Evolutionary conservation across 2,113 vertebrate species (phyloP).

Genomic region (Strix aluco): DNA sequence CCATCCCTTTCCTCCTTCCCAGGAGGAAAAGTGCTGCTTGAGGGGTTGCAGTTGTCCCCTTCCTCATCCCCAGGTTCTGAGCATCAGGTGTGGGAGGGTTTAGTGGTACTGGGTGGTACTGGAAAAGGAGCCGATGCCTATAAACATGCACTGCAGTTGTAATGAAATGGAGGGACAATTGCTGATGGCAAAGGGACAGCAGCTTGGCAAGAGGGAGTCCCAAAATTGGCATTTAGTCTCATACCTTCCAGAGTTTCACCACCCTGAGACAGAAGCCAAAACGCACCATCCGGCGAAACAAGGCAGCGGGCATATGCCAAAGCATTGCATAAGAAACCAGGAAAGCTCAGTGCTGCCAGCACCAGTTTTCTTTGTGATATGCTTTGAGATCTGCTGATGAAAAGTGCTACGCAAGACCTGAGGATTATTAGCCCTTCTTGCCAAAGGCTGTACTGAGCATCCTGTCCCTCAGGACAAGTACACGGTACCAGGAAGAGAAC

Average conservation of each 20-base stretch:
- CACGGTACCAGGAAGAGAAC: neutral
- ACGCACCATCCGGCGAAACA: neutral
- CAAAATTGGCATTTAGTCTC: neutral
- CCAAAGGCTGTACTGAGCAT: neutral
- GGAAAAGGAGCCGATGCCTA: neutral
- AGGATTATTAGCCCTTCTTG: neutral
- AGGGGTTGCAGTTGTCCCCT: neutral
- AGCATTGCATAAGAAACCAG: neutral
- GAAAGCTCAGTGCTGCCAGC: neutral
- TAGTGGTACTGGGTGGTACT: neutral
- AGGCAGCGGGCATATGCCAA: neutral
- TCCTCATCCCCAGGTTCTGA: neutral
- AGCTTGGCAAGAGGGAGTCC: neutral
- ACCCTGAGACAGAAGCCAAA: neutral
- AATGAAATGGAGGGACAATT: too few relatives aligned
- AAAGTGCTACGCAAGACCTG: neutral
- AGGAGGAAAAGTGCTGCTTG: neutral
- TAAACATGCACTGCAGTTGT: rapidly evolving
- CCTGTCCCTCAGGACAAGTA: neutral
- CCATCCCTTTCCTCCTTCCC: neutral
- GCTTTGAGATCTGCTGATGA: neutral
- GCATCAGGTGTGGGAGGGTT: neutral
- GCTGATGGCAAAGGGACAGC: neutral
- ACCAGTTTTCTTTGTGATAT: neutral
- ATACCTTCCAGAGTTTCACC: neutral